Evolutionary conservation across 1,140 invertebrate genomes (phyloP).

Genomic region (Cylas formicarius): DNA sequence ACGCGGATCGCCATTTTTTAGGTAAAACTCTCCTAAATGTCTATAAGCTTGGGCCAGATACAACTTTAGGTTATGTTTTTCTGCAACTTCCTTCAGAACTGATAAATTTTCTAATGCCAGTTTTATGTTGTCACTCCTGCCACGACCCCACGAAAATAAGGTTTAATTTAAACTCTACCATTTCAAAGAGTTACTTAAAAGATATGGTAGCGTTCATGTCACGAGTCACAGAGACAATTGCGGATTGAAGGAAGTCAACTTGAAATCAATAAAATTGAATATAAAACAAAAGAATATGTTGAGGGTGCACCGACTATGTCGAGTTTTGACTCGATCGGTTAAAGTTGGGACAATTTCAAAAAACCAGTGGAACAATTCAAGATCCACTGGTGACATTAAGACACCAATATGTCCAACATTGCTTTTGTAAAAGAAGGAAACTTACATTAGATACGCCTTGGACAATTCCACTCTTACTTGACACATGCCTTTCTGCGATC

Average conservation of each 20-base stretch:
- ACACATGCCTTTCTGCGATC: constrained; percentile 43
- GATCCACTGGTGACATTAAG: not conserved
- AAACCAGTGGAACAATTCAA: too few species aligned
- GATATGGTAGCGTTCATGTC: too few species aligned
- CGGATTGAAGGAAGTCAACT: too few species aligned
- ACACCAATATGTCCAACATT: not conserved
- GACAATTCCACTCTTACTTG: constrained; percentile 45
- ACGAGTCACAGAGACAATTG: too few species aligned
- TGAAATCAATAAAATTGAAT: too few species aligned
- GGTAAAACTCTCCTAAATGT: constrained; percentile 36
- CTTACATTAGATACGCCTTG: constrained; percentile 30
- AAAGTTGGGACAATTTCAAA: too few species aligned
- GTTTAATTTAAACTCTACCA: constrained; percentile 3
- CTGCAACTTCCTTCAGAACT: constrained; percentile 27
- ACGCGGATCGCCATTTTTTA: constrained; percentile 28
- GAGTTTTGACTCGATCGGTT: too few species aligned
- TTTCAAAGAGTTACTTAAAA: not conserved
- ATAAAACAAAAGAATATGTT: too few species aligned
- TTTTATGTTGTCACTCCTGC: constrained; percentile 24
- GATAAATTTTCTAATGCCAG: constrained; percentile 28
- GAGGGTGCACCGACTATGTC: too few species aligned
- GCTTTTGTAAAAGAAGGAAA: not conserved
- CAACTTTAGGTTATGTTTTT: constrained; percentile 26
- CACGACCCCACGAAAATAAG: constrained; percentile 6
- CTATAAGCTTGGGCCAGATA: constrained; percentile 34